Percentiles rank a stretch among this genome's conserved stretches.
Conservation (phyloP, 2,797 vertebrate species). For the Phyllotis vaccarum region DNA sequence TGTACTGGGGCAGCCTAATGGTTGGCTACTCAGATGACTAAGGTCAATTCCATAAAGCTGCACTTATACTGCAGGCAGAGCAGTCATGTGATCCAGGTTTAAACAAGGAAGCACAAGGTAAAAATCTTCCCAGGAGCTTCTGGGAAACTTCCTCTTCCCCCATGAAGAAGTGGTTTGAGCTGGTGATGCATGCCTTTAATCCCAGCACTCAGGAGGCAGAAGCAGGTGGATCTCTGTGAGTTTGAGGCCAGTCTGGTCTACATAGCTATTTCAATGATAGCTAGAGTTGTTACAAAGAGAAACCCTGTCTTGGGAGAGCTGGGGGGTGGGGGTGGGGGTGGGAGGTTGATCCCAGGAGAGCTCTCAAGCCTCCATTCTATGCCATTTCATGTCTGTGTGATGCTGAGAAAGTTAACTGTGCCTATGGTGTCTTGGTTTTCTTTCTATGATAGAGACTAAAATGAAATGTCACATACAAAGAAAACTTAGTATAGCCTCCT, state of each 20-base stretch:
- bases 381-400: not conserved
- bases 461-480: not conserved
- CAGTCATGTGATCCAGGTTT: not conserved
- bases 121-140: not conserved
- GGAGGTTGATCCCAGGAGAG: not conserved
- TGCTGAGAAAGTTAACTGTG: constrained; percentile 11
- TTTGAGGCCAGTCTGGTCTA: too few relatives aligned
- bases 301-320: too few relatives aligned
- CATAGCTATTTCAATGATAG: too few relatives aligned
- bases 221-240: too few relatives aligned
- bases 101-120: not conserved
- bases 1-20: not conserved
- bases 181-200: too few relatives aligned
- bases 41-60: constrained; percentile 11
- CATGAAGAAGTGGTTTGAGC: constrained; percentile 20
- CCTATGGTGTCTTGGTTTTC: not conserved
- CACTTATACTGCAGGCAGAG: constrained; percentile 3
- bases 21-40: not conserved
- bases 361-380: not conserved
- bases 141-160: constrained; percentile 28
- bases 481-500: not conserved
- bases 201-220: too few relatives aligned
- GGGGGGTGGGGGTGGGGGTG: too few relatives aligned
- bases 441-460: constrained; percentile 11
- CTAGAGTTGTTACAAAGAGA: too few relatives aligned